These are phyloP conservation scores for Triplophysa siluroides DNA, from an alignment of 2,113 vertebrate genomes.

Conservation along the genomic window DNA sequence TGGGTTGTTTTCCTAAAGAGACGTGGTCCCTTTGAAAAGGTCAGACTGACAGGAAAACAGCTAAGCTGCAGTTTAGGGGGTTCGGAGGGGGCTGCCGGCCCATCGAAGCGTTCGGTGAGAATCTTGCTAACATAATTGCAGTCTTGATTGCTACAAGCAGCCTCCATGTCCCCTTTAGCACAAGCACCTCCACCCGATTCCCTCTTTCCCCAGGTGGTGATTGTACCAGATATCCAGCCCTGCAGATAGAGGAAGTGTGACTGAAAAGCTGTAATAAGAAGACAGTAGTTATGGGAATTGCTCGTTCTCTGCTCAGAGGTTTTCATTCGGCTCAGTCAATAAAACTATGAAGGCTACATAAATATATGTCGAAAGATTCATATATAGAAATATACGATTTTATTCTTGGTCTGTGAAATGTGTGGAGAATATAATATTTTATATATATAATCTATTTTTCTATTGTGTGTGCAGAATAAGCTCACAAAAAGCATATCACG, in stretches of 20 bases:
- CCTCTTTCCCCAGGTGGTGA: conserved; percentile 27
- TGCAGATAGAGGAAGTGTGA: conserved; percentile 26
- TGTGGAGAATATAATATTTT: too few species aligned
- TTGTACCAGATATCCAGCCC: conserved; percentile 17
- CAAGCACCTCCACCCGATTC: conserved; percentile 13
- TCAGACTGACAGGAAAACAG: conserved; percentile 45
- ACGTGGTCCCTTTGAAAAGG: conserved; percentile 51
- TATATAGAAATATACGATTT: too few species aligned
- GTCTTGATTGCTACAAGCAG: conserved; percentile 55
- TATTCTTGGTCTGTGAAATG: too few species aligned
- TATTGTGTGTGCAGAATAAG: too few species aligned
- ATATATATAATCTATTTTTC: too few species aligned
- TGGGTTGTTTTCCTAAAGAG: conserved; percentile 47
- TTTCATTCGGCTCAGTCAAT: too few species aligned
- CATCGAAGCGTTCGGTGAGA: conserved; percentile 6
- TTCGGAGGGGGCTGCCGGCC: conserved; percentile 1
- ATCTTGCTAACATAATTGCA: conserved; percentile 49
- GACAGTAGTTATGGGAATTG: conserved; percentile 12
- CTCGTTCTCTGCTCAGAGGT: too few species aligned
- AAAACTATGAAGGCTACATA: background rate
- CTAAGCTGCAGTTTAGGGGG: conserved; percentile 38
- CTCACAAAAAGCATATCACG: too few species aligned
- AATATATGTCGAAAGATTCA: too few species aligned
- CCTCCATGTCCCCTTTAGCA: conserved; percentile 46
- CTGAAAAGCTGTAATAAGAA: conserved; percentile 36